Conservation (phyloP, 2,797 vertebrate genomes). For the Lepus townsendii region DNA sequence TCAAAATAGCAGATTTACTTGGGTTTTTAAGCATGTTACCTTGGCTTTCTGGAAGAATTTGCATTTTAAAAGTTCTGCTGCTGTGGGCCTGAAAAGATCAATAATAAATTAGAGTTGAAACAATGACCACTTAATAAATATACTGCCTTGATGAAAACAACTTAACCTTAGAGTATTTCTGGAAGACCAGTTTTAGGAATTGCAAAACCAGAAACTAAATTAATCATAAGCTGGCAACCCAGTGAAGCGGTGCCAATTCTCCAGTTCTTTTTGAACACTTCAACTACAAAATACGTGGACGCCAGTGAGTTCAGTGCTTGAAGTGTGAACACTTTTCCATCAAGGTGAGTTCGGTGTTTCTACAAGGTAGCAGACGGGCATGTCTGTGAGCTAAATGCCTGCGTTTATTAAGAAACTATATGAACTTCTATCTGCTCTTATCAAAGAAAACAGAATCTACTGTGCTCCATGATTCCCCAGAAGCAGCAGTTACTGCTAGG, state of each 20-base stretch:
- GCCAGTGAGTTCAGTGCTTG: slow-evolving; percentile 70
- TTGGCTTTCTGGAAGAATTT: slow-evolving; percentile 99
- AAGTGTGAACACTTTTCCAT: slow-evolving; percentile 66
- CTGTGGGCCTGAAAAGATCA: slow-evolving; percentile 95
- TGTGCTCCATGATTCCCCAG: neutral
- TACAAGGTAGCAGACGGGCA: slow-evolving; percentile 10
- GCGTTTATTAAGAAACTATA: slow-evolving; percentile 18
- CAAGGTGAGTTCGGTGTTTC: slow-evolving; percentile 51
- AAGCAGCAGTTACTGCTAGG: neutral
- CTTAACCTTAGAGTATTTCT: slow-evolving; percentile 80
- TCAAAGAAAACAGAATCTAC: neutral
- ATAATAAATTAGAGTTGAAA: slow-evolving; percentile 90
- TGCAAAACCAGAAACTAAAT: slow-evolving; percentile 72
- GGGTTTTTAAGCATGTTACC: slow-evolving; percentile 91
- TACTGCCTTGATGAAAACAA: slow-evolving; percentile 84
- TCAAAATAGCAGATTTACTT: slow-evolving; percentile 87
- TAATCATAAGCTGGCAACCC: slow-evolving; percentile 54
- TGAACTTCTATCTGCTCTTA: neutral
- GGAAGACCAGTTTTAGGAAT: slow-evolving; percentile 84
- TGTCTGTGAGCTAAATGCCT: slow-evolving; percentile 27
- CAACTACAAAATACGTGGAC: slow-evolving; percentile 38
- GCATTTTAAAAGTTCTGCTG: slow-evolving; percentile 99
- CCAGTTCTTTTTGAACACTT: slow-evolving; percentile 67
- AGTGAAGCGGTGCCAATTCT: slow-evolving; percentile 25
- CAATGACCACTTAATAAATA: slow-evolving; percentile 86